These are phyloP conservation scores for Meiosimyza decipiens DNA, from an alignment of 2,888 invertebrate genomes.

Conservation along the genomic window DNA sequence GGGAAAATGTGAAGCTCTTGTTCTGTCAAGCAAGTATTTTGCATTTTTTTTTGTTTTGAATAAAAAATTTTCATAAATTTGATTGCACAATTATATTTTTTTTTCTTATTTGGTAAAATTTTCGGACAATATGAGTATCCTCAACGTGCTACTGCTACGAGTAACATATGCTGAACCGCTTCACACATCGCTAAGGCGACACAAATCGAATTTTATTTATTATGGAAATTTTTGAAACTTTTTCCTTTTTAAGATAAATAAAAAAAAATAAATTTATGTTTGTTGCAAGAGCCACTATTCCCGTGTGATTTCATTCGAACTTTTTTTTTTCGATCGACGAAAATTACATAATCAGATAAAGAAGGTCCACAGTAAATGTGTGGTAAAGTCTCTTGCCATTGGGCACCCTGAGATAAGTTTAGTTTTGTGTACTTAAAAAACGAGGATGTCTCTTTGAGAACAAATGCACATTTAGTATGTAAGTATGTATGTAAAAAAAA, in stretches of 20 bases:
- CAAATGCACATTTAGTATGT: too few species aligned
- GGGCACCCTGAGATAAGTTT: too few species aligned
- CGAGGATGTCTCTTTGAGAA: too few species aligned
- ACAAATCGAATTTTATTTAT: constrained; percentile 27
- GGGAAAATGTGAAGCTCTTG: constrained; percentile 16
- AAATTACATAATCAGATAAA: constrained; percentile 8
- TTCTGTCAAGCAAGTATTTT: constrained; percentile 26
- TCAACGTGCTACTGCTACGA: too few species aligned
- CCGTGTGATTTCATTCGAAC: background rate
- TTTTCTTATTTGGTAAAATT: background rate
- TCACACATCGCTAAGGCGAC: constrained; percentile 18
- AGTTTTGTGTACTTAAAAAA: too few species aligned
- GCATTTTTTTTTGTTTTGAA: background rate
- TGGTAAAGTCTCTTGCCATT: too few species aligned
- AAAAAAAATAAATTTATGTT: background rate
- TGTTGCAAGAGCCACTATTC: background rate
- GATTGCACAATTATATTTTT: constrained; percentile 13
- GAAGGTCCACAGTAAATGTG: background rate
- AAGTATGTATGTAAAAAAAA: too few species aligned
- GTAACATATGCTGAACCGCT: background rate
- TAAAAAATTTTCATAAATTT: constrained; percentile 20
- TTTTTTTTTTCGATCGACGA: background rate
- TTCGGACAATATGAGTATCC: background rate
- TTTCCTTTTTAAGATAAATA: background rate
- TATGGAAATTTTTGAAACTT: constrained; percentile 18